Evolutionary conservation across 1,140 invertebrate species (phyloP).

Genomic region (Wasmannia auropunctata): DNA sequence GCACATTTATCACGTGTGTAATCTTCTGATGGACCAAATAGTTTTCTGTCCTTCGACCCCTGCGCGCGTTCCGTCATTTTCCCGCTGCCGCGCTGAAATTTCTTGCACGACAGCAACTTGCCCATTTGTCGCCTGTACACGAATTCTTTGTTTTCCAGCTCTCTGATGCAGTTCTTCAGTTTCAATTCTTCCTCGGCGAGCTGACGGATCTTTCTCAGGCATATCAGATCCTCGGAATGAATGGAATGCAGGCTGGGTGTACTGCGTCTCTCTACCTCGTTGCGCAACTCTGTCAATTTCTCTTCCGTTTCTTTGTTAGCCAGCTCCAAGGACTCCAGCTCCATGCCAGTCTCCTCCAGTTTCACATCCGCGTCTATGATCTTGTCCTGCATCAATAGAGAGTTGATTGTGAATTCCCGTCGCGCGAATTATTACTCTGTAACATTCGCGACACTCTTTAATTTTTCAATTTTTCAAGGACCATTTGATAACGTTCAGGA

Average conservation of each 20-base stretch:
- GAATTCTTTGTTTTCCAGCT: slow-evolving; percentile 76
- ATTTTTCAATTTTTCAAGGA: background rate
- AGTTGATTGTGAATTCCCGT: background rate
- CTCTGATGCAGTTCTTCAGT: slow-evolving; percentile 76
- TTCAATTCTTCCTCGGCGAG: slow-evolving; percentile 77
- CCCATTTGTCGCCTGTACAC: slow-evolving; percentile 76
- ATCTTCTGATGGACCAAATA: slow-evolving; percentile 23
- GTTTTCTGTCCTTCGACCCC: slow-evolving; percentile 34
- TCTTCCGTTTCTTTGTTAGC: slow-evolving; percentile 76
- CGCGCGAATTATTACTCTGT: background rate
- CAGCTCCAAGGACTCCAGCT: slow-evolving; percentile 74
- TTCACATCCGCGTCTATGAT: slow-evolving; percentile 80
- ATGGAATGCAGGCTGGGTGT: slow-evolving; percentile 76
- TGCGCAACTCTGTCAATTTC: slow-evolving; percentile 68
- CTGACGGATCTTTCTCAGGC: slow-evolving; percentile 75
- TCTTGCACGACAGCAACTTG: slow-evolving; percentile 53
- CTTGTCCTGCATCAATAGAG: slow-evolving; percentile 73
- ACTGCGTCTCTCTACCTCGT: slow-evolving; percentile 61
- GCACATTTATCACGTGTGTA: slow-evolving; percentile 6
- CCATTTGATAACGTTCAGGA: background rate
- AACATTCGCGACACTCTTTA: background rate
- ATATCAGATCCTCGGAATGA: slow-evolving; percentile 78
- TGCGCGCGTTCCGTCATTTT: slow-evolving; percentile 31
- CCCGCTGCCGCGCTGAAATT: slow-evolving; percentile 42
- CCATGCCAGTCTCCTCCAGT: slow-evolving; percentile 77